Evolutionary conservation across 2,113 vertebrate genomes (phyloP).

Genomic region (Trochalopteron elliotii): DNA sequence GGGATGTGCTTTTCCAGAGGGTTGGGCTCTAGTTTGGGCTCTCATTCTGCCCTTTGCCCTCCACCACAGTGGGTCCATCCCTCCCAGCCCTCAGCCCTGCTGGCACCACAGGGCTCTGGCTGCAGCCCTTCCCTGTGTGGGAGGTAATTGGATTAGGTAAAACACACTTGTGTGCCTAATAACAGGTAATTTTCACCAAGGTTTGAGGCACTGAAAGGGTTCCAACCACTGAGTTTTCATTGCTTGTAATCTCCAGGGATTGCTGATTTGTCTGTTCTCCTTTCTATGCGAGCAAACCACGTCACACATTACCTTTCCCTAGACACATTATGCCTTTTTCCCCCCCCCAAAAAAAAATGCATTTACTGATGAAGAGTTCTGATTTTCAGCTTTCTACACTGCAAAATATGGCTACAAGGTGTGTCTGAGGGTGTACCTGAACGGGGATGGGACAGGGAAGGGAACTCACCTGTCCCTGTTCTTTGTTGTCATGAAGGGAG

Average conservation of each 20-base stretch:
- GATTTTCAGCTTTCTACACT: slow-evolving; percentile 83
- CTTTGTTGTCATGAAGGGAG: slow-evolving; percentile 85
- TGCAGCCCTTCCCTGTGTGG: not conserved
- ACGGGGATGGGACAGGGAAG: slow-evolving; percentile 80
- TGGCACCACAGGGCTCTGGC: not conserved
- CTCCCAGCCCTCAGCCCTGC: not conserved
- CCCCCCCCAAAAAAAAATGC: not conserved
- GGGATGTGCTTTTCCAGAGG: not conserved
- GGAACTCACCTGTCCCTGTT: slow-evolving; percentile 86
- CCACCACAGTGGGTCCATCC: not conserved
- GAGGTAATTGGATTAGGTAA: not conserved
- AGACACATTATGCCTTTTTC: rapidly evolving
- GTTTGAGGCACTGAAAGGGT: not conserved
- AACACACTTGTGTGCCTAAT: not conserved
- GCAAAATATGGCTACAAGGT: slow-evolving; percentile 83
- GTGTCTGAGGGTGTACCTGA: slow-evolving; percentile 82
- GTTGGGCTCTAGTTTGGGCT: not conserved
- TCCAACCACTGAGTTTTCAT: not conserved
- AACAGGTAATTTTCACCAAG: not conserved
- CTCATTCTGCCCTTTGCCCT: not conserved
- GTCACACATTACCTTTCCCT: rapidly evolving
- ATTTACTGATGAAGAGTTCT: not conserved
- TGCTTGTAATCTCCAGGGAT: not conserved
- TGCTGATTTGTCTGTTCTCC: not conserved
- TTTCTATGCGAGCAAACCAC: not conserved